These are phyloP conservation scores for Cyanoderma ruficeps DNA, from an alignment of 2,113 vertebrate genomes.

Conservation along the genomic window DNA sequence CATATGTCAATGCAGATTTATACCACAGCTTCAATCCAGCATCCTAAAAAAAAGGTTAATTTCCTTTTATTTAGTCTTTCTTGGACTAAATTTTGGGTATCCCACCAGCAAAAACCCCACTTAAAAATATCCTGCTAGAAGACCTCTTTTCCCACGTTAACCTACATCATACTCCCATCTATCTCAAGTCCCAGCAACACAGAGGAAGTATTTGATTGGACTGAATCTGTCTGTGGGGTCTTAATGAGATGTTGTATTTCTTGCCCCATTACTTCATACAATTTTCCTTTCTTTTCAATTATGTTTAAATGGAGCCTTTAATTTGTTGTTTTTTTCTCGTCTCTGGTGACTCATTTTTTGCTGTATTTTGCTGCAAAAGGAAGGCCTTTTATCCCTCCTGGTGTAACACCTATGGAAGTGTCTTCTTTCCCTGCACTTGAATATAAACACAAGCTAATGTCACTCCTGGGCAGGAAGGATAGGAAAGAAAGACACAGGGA, in stretches of 20 bases:
- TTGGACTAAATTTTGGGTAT: background rate
- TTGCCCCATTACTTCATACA: background rate
- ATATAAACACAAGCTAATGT: background rate
- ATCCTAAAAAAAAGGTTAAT: rapidly evolving
- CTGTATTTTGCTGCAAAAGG: background rate
- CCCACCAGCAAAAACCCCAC: background rate
- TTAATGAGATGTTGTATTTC: background rate
- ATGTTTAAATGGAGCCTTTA: background rate
- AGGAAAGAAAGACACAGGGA: background rate
- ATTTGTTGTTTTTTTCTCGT: background rate
- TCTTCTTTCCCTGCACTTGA: background rate
- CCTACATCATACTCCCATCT: background rate
- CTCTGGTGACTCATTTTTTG: background rate
- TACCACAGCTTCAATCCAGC: background rate
- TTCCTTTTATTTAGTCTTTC: background rate
- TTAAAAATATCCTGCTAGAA: background rate
- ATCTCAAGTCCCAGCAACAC: background rate
- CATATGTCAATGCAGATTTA: background rate
- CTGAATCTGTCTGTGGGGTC: background rate
- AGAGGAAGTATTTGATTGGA: background rate
- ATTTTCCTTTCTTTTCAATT: background rate
- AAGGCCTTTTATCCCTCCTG: background rate
- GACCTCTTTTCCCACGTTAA: background rate
- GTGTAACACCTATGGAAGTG: background rate
- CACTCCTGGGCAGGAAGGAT: background rate